Evolutionary conservation across 2,888 invertebrate species (phyloP), one percentile per base, ranked within the genome.

Genomic region (Folsomia manolachei): DNA sequence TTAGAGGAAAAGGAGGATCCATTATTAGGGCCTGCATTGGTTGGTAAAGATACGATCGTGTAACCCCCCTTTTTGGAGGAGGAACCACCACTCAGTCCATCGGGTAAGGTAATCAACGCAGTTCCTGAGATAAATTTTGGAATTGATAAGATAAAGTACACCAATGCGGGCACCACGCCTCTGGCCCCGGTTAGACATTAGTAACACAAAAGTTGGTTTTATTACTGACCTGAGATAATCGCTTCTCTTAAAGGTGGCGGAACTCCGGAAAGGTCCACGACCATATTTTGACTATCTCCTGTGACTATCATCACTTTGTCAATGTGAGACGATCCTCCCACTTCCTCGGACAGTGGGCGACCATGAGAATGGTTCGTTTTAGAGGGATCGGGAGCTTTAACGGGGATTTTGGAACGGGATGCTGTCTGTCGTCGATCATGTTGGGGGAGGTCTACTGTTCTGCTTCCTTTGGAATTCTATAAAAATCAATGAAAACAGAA

Each of bases 231-330:
- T 14, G 80, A 76, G n/a, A 80, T 73, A 27, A 80, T 80, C 63
- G 80, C 80, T 27, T 79, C 78, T 63, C 79, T 71, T 23, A 80
- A 65, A 53, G 78, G 78, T 2, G 69, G 67, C 1, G 80, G 80
- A 51, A 80, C 72, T 27, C 72, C 78, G 63, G 73, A 75, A 18
- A 80, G 72, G 66, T 80, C 80, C 25, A 80, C 80, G 27, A 80
- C 79, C 72, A 80, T 76, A 56, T 80, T 80, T 72, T 80, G 77
- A 76, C 79, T 78, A 74, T 80, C 80, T 71, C 80, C 80, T 18
- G 78, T 77, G 63, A 80, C 78, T 70, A 80, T 76, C 80, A 80
- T 80, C 73, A 80, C 80, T 76, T 79, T 77, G 60, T 70, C 74
- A 7, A 21, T 19, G 56, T 56, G 56, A 7, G 56, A 56, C 9